Conservation (phyloP, 2,797 vertebrate species). For the Poecilia picta region DNA sequence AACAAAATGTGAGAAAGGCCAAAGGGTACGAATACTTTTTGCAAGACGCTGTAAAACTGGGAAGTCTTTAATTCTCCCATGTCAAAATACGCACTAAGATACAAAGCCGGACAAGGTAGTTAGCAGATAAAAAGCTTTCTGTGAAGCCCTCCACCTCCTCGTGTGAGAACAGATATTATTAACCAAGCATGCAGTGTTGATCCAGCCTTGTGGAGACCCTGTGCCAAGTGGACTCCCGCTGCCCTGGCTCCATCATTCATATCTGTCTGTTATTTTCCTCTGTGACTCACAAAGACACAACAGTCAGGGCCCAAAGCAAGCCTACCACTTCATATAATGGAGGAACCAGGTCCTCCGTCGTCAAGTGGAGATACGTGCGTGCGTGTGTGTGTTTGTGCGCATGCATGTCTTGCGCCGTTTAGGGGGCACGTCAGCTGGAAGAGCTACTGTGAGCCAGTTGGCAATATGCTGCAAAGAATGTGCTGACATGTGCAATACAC, state of each 20-base stretch:
- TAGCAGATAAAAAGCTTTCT: conserved; percentile 57
- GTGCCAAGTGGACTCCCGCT: conserved; percentile 77
- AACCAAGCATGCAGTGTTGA: conserved; percentile 69
- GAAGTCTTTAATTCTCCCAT: conserved; percentile 6
- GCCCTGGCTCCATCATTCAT: conserved; percentile 74
- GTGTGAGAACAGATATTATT: conserved; percentile 68
- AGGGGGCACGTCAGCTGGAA: conserved; percentile 36
- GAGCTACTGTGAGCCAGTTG: conserved; percentile 57
- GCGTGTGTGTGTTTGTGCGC: conserved; percentile 21
- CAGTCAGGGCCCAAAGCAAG: conserved; percentile 19
- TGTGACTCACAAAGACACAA: conserved; percentile 32
- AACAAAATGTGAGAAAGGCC: not conserved
- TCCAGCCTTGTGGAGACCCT: conserved; percentile 67
- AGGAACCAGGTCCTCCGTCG: conserved; percentile 2
- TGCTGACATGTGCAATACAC: conserved; percentile 44
- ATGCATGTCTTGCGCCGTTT: conserved; percentile 17
- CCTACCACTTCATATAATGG: conserved; percentile 7
- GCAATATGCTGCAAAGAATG: conserved; percentile 60
- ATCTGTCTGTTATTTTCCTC: conserved; percentile 53
- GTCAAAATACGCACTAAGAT: conserved; percentile 34
- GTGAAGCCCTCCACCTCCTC: conserved; percentile 32
- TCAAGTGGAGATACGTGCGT: not conserved
- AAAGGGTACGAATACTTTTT: conserved; percentile 1
- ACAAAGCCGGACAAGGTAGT: conserved; percentile 56
- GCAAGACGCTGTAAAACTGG: not conserved